Conservation (phyloP, 2,797 vertebrate genomes). For the Xiphorhynchus erythropygius region DNA sequence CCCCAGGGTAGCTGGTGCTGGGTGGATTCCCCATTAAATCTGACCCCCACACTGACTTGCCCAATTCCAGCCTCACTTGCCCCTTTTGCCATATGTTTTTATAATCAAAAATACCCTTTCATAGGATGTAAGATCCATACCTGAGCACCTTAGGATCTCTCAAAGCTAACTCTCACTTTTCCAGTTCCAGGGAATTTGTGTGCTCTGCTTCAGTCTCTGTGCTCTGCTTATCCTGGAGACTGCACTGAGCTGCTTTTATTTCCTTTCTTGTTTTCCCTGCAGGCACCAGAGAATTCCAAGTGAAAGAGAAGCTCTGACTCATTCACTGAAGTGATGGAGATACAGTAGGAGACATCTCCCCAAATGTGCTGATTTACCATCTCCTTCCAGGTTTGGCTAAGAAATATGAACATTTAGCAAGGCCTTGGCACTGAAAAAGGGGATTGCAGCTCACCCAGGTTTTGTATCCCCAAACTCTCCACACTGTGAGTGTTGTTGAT, state of each 20-base stretch:
- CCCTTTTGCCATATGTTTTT: not conserved
- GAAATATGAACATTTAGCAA: not conserved
- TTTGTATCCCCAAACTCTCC: not conserved
- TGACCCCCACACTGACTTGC: not conserved
- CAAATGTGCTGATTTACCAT: not conserved
- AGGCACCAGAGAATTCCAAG: not conserved
- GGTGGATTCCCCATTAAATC: not conserved
- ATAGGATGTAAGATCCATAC: not conserved
- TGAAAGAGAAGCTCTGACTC: not conserved
- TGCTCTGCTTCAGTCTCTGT: not conserved
- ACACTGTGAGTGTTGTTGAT: not conserved
- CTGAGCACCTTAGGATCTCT: not conserved
- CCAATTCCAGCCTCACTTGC: not conserved
- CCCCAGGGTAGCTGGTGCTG: accelerated
- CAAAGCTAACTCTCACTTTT: not conserved
- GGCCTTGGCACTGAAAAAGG: not conserved
- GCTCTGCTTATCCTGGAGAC: not conserved
- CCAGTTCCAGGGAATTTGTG: not conserved
- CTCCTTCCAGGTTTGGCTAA: not conserved
- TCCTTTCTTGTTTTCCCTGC: not conserved
- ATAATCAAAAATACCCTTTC: not conserved
- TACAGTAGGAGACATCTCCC: not conserved
- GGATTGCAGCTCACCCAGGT: not conserved
- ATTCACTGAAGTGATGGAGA: not conserved
- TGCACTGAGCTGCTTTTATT: not conserved